Conservation (phyloP, 2,888 invertebrate genomes). For the Lasioglossum zephyrum region DNA sequence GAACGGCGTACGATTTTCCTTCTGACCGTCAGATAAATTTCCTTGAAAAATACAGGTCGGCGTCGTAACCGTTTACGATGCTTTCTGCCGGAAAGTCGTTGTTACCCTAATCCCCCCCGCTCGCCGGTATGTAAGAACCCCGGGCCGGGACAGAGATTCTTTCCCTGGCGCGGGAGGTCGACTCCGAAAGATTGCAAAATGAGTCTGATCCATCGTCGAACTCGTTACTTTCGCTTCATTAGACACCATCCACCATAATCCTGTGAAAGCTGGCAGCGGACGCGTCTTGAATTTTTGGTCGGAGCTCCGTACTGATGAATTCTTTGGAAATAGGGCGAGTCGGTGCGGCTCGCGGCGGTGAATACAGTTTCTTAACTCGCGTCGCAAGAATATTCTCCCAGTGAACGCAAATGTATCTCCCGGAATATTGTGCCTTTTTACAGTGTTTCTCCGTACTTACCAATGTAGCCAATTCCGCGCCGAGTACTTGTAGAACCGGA, state of each 20-base stretch:
- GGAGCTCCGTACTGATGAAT: slow-evolving; percentile 12
- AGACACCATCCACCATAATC: slow-evolving; percentile 50
- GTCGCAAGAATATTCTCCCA: not conserved
- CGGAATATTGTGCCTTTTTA: not conserved
- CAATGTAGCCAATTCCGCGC: not conserved
- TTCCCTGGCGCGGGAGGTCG: not conserved
- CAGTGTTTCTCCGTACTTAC: not conserved
- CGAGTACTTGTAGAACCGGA: not conserved
- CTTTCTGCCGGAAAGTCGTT: slow-evolving; percentile 44
- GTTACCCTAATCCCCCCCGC: not conserved
- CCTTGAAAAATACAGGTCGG: slow-evolving; percentile 58
- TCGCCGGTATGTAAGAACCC: slow-evolving; percentile 1
- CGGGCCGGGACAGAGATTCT: slow-evolving; percentile 39
- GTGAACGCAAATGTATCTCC: not conserved
- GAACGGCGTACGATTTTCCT: slow-evolving; percentile 35
- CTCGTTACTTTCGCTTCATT: slow-evolving; percentile 66
- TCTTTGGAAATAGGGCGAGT: slow-evolving; percentile 24
- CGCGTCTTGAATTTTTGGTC: slow-evolving; percentile 36
- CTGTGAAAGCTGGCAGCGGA: slow-evolving; percentile 31
- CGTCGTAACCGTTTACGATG: slow-evolving; percentile 50
- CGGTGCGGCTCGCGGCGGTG: not conserved
- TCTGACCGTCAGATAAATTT: slow-evolving; percentile 51
- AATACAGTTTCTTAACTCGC: slow-evolving; percentile 28
- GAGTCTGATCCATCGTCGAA: slow-evolving; percentile 63
- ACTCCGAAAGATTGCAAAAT: slow-evolving; percentile 50